Conservation (phyloP, 2,113 vertebrate genomes). For the Nesoenas mayeri region DNA sequence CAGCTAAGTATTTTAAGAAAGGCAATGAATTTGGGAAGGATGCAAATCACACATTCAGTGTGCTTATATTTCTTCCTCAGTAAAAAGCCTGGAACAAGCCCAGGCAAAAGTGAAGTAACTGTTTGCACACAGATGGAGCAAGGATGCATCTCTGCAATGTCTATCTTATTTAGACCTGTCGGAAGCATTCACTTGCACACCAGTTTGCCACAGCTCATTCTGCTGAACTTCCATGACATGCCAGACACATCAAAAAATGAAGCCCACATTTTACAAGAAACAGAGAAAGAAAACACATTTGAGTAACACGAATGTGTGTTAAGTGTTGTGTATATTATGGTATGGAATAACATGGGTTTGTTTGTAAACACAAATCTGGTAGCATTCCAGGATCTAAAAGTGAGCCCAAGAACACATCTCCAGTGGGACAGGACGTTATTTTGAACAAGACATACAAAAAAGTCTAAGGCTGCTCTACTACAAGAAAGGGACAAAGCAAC, state of each 20-base stretch:
- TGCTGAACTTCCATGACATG: background rate
- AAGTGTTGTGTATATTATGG: accelerated
- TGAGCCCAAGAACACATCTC: background rate
- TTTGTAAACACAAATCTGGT: background rate
- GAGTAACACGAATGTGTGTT: background rate
- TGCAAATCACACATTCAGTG: background rate
- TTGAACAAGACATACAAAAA: background rate
- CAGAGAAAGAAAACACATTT: background rate
- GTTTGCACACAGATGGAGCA: background rate
- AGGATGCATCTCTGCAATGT: background rate
- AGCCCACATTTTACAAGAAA: background rate
- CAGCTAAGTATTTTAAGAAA: conserved; percentile 38
- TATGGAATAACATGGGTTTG: background rate
- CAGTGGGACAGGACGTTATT: background rate
- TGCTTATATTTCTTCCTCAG: background rate
- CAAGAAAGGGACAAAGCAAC: background rate
- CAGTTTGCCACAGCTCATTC: background rate
- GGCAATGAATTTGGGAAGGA: background rate
- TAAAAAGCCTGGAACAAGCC: background rate
- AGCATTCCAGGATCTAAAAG: background rate
- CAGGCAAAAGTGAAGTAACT: background rate
- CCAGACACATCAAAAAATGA: background rate
- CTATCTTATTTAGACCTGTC: background rate
- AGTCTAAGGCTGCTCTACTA: background rate
- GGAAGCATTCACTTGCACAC: background rate